Conservation (phyloP, 2,888 invertebrate species). For the Stomorhina lunata region DNA sequence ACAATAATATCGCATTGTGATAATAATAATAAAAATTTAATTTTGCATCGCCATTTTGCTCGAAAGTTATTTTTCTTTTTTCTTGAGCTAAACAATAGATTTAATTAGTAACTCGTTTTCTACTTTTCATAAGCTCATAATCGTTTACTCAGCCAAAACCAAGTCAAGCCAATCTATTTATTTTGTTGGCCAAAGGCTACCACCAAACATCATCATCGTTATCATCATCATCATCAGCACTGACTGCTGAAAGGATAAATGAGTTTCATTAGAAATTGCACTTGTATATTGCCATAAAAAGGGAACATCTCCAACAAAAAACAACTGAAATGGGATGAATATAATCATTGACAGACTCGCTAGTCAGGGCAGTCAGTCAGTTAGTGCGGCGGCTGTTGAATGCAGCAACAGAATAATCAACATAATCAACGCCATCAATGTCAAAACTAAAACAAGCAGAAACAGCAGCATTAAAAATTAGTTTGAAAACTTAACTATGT, state of each 20-base stretch:
- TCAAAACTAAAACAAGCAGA: constrained; percentile 14
- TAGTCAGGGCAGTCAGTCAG: background rate
- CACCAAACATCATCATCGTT: constrained; percentile 29
- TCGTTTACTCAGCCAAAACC: constrained; percentile 60
- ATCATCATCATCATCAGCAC: constrained; percentile 14
- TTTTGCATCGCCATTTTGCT: constrained; percentile 33
- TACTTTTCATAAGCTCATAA: constrained; percentile 62
- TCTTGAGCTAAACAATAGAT: constrained; percentile 64
- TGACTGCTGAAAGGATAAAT: background rate
- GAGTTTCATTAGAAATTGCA: constrained; percentile 50
- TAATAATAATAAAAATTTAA: constrained; percentile 52
- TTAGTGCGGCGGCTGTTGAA: background rate
- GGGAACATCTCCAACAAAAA: constrained; percentile 12
- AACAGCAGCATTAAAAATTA: background rate
- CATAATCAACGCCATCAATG: constrained; percentile 51
- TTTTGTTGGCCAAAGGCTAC: constrained; percentile 60
- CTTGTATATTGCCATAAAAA: background rate
- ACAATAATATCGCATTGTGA: constrained; percentile 21
- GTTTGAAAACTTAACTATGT: constrained; percentile 9
- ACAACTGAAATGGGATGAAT: constrained; percentile 1
- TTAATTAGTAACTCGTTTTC: constrained; percentile 64
- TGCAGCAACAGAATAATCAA: constrained; percentile 35
- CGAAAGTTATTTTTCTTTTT: too few species aligned
- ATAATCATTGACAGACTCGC: constrained; percentile 45
- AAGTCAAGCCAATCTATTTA: constrained; percentile 56